A percentile compares a stretch with the other conserved stretches of the same genome.
These are phyloP conservation scores for Embidobia sp. DNA, from an alignment of 2,888 invertebrate species.

Conservation along the genomic window DNA sequence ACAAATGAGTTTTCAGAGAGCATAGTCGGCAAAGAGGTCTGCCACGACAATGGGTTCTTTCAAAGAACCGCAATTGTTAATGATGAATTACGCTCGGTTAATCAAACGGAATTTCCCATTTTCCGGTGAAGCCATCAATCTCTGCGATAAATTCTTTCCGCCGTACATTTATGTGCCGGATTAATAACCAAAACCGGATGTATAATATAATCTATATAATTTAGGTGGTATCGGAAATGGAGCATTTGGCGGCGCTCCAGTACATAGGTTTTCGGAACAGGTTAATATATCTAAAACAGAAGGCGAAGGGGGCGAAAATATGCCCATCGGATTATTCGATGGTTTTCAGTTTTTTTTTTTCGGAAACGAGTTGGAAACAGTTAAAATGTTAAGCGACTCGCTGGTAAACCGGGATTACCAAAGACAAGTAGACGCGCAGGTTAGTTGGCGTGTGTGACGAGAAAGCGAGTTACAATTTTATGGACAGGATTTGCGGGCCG, in stretches of 20 bases:
- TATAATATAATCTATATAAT: too few species aligned
- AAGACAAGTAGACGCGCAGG: constrained; percentile 59
- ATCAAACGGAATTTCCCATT: too few species aligned
- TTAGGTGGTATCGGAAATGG: constrained; percentile 67
- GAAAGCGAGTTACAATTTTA: constrained; percentile 62
- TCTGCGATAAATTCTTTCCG: too few species aligned
- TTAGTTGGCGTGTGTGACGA: constrained; percentile 55
- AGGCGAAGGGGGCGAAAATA: constrained; percentile 31
- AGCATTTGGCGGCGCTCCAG: constrained; percentile 66
- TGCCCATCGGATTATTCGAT: constrained; percentile 60
- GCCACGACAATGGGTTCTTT: too few species aligned
- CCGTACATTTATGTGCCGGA: too few species aligned
- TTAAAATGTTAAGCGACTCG: constrained; percentile 66
- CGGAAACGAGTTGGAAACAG: constrained; percentile 55
- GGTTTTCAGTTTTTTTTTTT: constrained; percentile 28
- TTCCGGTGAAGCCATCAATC: too few species aligned
- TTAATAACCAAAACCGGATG: too few species aligned
- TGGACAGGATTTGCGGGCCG: constrained; percentile 48
- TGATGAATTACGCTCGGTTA: too few species aligned
- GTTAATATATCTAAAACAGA: too few species aligned
- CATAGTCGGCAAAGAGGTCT: too few species aligned
- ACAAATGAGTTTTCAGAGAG: too few species aligned
- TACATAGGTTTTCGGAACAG: constrained; percentile 54
- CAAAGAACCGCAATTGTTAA: too few species aligned
- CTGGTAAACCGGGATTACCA: constrained; percentile 59